Evolutionary conservation across 2,888 invertebrate genomes (phyloP).

Genomic region (Netelia fuscicornis): DNA sequence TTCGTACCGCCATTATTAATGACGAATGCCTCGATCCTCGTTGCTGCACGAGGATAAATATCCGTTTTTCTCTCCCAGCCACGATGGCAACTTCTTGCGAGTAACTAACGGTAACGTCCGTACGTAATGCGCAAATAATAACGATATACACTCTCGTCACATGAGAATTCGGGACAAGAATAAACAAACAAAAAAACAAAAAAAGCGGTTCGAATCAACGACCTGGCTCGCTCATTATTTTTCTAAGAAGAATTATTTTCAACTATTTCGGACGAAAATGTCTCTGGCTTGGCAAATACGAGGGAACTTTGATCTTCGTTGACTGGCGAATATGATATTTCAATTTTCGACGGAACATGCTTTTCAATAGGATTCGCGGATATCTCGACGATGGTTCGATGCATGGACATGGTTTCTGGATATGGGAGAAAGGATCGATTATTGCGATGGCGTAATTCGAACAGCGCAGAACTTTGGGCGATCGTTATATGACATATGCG

Average conservation of each 20-base stretch:
- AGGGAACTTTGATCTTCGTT: not conserved
- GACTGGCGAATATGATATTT: not conserved
- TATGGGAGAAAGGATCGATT: conserved; percentile 43
- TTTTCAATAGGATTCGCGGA: conserved; percentile 19
- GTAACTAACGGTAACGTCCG: not conserved
- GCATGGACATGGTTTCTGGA: conserved; percentile 28
- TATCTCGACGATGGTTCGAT: conserved; percentile 44
- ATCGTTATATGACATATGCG: conserved; percentile 18
- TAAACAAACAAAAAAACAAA: too few relatives aligned
- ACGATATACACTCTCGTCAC: conserved; percentile 4
- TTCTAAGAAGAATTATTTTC: too few relatives aligned
- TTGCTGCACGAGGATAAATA: conserved; percentile 33
- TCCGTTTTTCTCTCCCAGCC: conserved; percentile 9
- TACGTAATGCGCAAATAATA: conserved; percentile 4
- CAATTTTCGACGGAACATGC: not conserved
- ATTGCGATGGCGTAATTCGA: conserved; percentile 50
- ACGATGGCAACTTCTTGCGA: not conserved
- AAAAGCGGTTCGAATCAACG: too few relatives aligned
- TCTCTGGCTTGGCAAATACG: too few relatives aligned
- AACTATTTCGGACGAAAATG: too few relatives aligned
- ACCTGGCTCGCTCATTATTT: too few relatives aligned
- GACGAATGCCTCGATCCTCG: conserved; percentile 72
- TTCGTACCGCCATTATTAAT: conserved; percentile 76
- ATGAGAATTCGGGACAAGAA: too few relatives aligned
- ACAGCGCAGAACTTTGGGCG: conserved; percentile 37